Conservation (phyloP, 2,888 invertebrate species). For the Calephelis perditalis region DNA sequence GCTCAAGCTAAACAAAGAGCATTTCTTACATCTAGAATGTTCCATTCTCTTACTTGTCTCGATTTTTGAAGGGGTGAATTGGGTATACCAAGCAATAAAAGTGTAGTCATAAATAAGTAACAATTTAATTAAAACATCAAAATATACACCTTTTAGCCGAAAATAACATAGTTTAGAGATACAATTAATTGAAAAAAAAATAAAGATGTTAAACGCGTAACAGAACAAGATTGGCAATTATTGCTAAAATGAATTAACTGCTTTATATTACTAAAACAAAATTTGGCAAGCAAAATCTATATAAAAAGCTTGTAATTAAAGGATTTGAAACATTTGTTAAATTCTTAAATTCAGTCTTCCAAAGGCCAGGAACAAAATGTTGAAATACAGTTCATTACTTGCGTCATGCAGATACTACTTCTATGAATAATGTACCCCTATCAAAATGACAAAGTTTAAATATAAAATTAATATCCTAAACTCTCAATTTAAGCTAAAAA, state of each 20-base stretch:
- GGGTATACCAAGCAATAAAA: slow-evolving; percentile 34
- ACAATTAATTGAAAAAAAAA: background rate
- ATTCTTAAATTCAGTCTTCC: slow-evolving; percentile 37
- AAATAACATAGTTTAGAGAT: background rate
- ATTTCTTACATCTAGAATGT: slow-evolving; percentile 53
- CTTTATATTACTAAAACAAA: background rate
- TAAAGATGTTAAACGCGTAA: background rate
- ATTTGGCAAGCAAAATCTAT: slow-evolving; percentile 16
- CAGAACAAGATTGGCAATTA: background rate
- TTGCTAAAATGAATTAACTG: background rate
- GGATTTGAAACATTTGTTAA: slow-evolving; percentile 48
- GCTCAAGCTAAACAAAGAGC: slow-evolving; percentile 26
- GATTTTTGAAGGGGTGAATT: slow-evolving; percentile 26
- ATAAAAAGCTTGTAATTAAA: slow-evolving; percentile 28
- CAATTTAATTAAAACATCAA: slow-evolving; percentile 15
- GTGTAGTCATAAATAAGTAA: slow-evolving; percentile 21
- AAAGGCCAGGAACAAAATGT: slow-evolving; percentile 65
- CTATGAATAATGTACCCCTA: slow-evolving; percentile 63
- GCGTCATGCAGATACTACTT: slow-evolving; percentile 53
- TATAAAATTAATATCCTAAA: slow-evolving; percentile 57
- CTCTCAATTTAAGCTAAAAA: slow-evolving; percentile 59
- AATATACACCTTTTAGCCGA: slow-evolving; percentile 7
- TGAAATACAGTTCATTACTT: slow-evolving; percentile 47
- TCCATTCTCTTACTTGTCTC: slow-evolving; percentile 35
- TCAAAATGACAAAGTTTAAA: slow-evolving; percentile 64